Base-by-base conservation (phyloP, 2,113 vertebrate genomes). In the Panthera leo region DNA sequence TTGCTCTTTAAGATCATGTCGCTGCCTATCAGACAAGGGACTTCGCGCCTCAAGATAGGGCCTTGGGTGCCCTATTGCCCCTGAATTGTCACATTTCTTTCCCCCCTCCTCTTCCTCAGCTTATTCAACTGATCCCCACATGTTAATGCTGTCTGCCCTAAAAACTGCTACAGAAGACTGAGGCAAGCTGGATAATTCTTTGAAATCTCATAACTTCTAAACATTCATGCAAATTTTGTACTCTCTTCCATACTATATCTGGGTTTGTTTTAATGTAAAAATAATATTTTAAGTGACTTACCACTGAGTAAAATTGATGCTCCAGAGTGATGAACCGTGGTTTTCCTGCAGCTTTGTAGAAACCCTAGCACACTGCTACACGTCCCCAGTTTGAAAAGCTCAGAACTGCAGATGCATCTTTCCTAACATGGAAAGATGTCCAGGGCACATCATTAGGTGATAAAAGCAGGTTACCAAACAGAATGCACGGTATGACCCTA, bases 221-320 rank as follows among this genome's bases (percentile, higher is more conserved):
- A 96, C 85, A 67, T 67, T 12, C 76, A 88, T 78, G 76, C 73
- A 94, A 83, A 93, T 78, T 76, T 92, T 91, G 2, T 85, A 89
- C 71, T 91, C 18, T 86, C 23, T 45, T 87, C 29, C 80, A 63
- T 53, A 55, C n/a, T 76, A 31, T 19, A 82, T 53, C 89, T 82
- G 79, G 42, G 31, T 95, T 91, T 89, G 36, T 87, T 93, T 95
- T 75, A 70, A 51, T 89, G 94, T 91, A 96, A 94, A 93, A 93
- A 90, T 89, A 89, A 89, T 89, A 94, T 78, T 95, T 95, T 93
- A 95, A 83, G 68, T 23, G 58, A 92, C 55, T 93, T 92, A 65
- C 61, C 91, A 82, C 85, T 58, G 68, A 51, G 86, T 86, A 73
- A 93, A 97, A 97, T 27, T 89, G 87, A 80, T 92, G 86, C 27